phyloP scores from a whole-genome alignment of 2,888 invertebrate genomes.

The Epinotia ramella region DNA sequence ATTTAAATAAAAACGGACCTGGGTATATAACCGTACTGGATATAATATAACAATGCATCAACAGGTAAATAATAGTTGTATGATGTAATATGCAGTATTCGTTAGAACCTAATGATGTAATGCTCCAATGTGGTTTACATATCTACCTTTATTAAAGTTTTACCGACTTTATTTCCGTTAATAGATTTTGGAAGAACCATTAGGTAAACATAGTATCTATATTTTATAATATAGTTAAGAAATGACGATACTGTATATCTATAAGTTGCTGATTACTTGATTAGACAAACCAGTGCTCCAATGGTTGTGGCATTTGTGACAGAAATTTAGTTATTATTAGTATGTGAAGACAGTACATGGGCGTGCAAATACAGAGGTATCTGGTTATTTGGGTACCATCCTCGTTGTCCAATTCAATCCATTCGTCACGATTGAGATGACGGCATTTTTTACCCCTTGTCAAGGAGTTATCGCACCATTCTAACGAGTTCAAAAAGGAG shows the following conservation, averaged over 20 bases:
- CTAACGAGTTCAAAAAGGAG: constrained; percentile 76
- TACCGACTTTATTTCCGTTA: background rate
- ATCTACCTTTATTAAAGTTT: background rate
- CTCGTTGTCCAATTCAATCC: constrained; percentile 73
- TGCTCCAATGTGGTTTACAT: background rate
- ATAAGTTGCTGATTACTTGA: background rate
- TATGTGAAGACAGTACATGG: constrained; percentile 23
- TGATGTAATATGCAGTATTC: background rate
- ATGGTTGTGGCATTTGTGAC: constrained; percentile 21
- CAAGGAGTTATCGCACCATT: constrained; percentile 81
- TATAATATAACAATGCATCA: background rate
- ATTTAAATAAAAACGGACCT: background rate
- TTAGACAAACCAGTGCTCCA: constrained; percentile 14
- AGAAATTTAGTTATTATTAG: constrained; percentile 31
- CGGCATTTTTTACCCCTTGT: constrained; percentile 76
- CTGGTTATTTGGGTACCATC: constrained; percentile 60
- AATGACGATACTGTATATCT: background rate
- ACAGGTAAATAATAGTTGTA: background rate
- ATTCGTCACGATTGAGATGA: constrained; percentile 73
- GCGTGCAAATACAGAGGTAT: constrained; percentile 50
- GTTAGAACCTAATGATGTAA: background rate
- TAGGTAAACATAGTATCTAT: background rate
- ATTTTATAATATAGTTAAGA: background rate
- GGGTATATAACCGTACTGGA: background rate
- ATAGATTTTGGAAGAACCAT: background rate